Conservation (phyloP, 2,113 vertebrate genomes). For the Budorcas taxicolor region DNA sequence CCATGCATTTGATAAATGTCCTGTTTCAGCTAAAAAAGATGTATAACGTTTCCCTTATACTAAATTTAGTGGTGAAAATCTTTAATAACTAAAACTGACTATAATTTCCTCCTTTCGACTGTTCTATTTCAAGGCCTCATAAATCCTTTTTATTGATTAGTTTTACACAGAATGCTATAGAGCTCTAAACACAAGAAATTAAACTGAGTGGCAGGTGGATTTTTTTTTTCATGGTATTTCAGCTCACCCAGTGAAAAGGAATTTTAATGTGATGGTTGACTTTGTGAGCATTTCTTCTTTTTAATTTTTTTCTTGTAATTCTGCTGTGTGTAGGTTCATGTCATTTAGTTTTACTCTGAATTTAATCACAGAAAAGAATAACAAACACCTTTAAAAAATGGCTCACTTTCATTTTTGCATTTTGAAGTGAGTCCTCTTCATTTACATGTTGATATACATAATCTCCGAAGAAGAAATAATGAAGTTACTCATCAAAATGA, state of each 20-base stretch:
- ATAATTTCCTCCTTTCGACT: conserved; percentile 79
- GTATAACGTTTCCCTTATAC: conserved; percentile 76
- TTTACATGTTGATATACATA: background rate
- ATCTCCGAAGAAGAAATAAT: conserved; percentile 41
- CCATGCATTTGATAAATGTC: conserved; percentile 74
- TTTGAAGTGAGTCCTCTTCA: conserved; percentile 41
- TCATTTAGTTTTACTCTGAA: conserved; percentile 32
- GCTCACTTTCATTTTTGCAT: background rate
- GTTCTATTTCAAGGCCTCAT: conserved; percentile 78
- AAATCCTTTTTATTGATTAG: conserved; percentile 82
- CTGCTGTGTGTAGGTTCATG: conserved; percentile 6
- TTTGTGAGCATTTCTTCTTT: background rate
- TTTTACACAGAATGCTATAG: conserved; percentile 72
- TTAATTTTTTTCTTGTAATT: conserved; percentile 15
- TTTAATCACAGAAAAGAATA: background rate
- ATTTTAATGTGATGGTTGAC: conserved; percentile 46
- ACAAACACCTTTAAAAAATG: conserved; percentile 18
- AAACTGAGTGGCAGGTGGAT: conserved; percentile 76
- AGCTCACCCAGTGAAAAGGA: conserved; percentile 63
- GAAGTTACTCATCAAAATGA: conserved; percentile 22
- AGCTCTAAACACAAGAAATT: conserved; percentile 80
- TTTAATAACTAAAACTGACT: conserved; percentile 81
- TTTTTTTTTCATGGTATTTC: conserved; percentile 62
- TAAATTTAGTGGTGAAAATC: conserved; percentile 81
- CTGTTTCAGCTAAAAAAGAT: conserved; percentile 76